Evolutionary conservation across 2,797 vertebrate genomes (phyloP).

Genomic region (Rhadinocentrus ornatus): DNA sequence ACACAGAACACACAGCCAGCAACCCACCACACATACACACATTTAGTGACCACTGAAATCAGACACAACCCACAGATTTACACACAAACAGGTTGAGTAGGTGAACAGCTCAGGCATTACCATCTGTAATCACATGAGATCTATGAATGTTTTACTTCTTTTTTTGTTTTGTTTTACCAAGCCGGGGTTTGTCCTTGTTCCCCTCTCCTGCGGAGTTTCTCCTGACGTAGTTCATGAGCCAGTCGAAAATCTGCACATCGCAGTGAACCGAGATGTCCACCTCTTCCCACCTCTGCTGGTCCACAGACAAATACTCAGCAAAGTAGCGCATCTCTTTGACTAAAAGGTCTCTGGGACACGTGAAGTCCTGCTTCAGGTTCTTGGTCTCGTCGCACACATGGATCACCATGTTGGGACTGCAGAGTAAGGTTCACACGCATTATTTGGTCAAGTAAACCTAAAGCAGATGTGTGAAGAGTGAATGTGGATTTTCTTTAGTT

Average conservation of each 20-base stretch:
- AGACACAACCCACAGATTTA: conserved; percentile 13
- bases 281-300: conserved; percentile 96
- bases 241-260: conserved; percentile 98
- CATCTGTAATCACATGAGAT: conserved; percentile 21
- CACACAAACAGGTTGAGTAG: background rate
- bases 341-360: conserved; percentile 94
- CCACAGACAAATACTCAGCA: conserved; percentile 93
- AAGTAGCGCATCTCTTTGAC: conserved; percentile 99
- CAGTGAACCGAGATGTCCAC: conserved; percentile 99
- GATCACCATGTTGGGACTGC: conserved; percentile 97
- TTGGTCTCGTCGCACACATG: conserved; percentile 98
- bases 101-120: conserved; percentile 31
- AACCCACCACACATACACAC: conserved; percentile 35
- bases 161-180: conserved; percentile 83
- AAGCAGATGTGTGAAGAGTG: background rate
- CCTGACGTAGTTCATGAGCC: conserved; percentile 97
- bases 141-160: background rate
- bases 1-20: conserved; percentile 61
- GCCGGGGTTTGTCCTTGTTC: conserved; percentile 86
- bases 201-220: conserved; percentile 87
- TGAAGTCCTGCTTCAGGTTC: conserved; percentile 96
- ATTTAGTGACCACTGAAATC: conserved; percentile 27
- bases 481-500: background rate
- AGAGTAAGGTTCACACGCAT: background rate
- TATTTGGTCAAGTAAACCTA: background rate